Evolutionary conservation across 2,113 vertebrate genomes (phyloP), one percentile per base, ranked within the genome.

Genomic region (Sigmodon hispidus): DNA sequence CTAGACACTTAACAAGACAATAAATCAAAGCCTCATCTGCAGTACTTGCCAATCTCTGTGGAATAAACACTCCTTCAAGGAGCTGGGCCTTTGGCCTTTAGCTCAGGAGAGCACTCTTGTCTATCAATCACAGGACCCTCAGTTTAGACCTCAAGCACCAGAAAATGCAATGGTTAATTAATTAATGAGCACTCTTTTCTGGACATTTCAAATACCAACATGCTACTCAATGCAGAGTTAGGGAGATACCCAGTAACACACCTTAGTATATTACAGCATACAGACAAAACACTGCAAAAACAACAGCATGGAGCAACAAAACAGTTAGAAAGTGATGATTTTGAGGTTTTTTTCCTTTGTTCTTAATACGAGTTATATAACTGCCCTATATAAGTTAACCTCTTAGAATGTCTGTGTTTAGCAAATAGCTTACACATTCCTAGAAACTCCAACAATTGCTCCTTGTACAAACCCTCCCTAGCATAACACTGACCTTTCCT

Each of bases 351-450:
- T 59, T 81, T 79, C 52, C 45, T 87, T 95, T 92, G n/a, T 94
- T 87, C 93, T 87, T 76, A 93, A 59, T 77, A 31, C 40, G 75
- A 86, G 40, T 80, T 76, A 85, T 79, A 50, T 70, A 87, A 88
- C 57, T 89, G 6, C 52, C 57, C 94, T 81, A 61, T 72, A 55
- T 88, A 79, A 73, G 67, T 92, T 36, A 84, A 34, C 67, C 85
- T 93, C 90, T 94, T 57, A 70, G 73, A 96, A 87, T 89, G 67
- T 50, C 63, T 63, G 5, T 86, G 31, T 45, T 89, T 94, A 96
- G 87, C 52, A 77, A 94, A 76, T 43, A 83, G 17, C n/a, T 91
- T 19, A 43, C 29, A 87, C 59, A 89, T 93, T 93, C 70, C 45
- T 80, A 65, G 85, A 80, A 96, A 29, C 57, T 86, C 72, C 22